Evolutionary conservation across 2,888 invertebrate genomes (phyloP), one percentile per base, ranked within the genome.

Genomic region (Zhuqinia jingwanae): DNA sequence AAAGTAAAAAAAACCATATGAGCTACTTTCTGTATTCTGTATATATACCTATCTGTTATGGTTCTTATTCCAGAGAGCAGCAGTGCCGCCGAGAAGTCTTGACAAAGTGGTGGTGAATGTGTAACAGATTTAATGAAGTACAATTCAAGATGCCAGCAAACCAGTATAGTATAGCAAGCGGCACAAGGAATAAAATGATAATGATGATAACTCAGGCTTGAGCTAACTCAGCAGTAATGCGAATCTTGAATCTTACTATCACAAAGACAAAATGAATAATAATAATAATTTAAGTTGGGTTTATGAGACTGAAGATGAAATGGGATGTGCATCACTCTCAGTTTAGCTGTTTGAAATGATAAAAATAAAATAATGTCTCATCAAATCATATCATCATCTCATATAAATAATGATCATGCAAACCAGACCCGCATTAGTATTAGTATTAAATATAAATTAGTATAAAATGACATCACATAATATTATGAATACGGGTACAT

Each of bases 21-120:
- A 8, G 36, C 36, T 36, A 27, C 13, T 27, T 25, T 27, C 11
- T n/a, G 17, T 10, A n/a, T n/a, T 13, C 27, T 60, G 10, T 60
- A 36, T 36, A 8, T 36, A 36, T 27, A 60, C 60, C 27, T 15
- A 36, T 5, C 17, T 22, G 10, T 36, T 65, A 27, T 63, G 2
- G 2, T 36, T 36, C 68, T 53, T 68, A 42, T 42, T 45, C 20
- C 45, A 20, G 36, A 36, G 53, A 17, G 17, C 63, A 30, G 68
- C 68, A 45, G 45, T 45, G 45, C 68, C 68, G 68, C 68, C 68
- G 68, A 45, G 1, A 13, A 20, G 13, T 42, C 22, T 68, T 30
- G 8, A 20, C 0, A 20, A 68, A 45, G 22, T 11, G 42, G 68
- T 68, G 68, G 68, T 68, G 68, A 68, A 68, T 68, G 68, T 68